Base-by-base conservation (phyloP, 1,140 invertebrate species). In the Delia radicum region DNA sequence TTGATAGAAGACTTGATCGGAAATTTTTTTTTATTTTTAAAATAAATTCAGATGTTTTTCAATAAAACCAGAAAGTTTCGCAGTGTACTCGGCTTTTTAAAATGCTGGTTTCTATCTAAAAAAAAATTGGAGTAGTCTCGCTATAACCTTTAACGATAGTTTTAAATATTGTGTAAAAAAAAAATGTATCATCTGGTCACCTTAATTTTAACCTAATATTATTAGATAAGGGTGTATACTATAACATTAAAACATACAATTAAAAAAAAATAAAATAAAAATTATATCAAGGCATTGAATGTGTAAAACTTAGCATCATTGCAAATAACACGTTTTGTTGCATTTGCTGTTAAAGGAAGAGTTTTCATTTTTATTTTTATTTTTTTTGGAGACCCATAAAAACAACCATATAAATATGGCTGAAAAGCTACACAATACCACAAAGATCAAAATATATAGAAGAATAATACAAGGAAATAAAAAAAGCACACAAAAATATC, bases 321-420 rank as follows among this genome's bases (percentile, higher is more conserved):
- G 18, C 65, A 69, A 69, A 69, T 33, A 69, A 69, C 65, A 69
- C 65, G 29, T 69, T 69, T 37, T 69, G 65, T 37, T 69, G 65
- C 65, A 69, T 69, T 69, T 69, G 29, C n/a, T n/a, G n/a, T n/a
- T n/a, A n/a, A 12, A 6, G 10, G 10, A 42, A 42, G 37, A 42
- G 8, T 12, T 13, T 42, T 2, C 15, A 42, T 10, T 42, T 42
- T 42, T 42, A 42, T 3, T 10, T 5, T 15, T 37, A 12, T 37
- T 10, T 37, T 37, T 37, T 37, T 37, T 37, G 33, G n/a, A n/a
- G n/a, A n/a, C 33, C 10, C 33, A 5, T 37, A 42, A 42, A 42
- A 42, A 42, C 37, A 33, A 15, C 42, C 2, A 48, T 48, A 48
- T 15, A 48, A 48, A 48, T 55, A 55, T 55, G 18, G 48, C 48